Percentiles rank a stretch among this genome's conserved stretches.
Conservation (phyloP, 2,797 vertebrate species). For the Platalea minor region DNA sequence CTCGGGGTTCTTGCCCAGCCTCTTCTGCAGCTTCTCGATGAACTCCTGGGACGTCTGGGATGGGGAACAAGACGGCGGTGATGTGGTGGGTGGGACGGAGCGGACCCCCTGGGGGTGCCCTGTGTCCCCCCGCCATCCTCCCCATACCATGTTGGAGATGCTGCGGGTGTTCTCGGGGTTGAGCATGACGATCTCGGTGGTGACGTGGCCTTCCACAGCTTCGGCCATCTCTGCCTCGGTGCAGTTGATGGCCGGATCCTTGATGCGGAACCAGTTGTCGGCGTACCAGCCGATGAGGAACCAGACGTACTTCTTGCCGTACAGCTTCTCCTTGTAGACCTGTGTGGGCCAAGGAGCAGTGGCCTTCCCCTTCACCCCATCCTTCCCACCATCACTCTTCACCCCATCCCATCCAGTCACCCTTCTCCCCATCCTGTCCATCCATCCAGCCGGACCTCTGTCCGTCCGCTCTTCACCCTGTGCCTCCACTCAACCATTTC, state of each 20-base stretch:
- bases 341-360: slow-evolving; percentile 9
- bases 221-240: slow-evolving; percentile 94
- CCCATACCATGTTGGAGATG: slow-evolving; percentile 90
- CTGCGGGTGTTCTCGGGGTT: slow-evolving; percentile 93
- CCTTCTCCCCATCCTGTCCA: neutral
- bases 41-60: slow-evolving; percentile 93
- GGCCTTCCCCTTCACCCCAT: no score
- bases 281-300: slow-evolving; percentile 97
- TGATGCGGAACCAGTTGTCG: slow-evolving; percentile 96
- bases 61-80: no score
- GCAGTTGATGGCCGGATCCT: slow-evolving; percentile 94
- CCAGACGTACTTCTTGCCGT: slow-evolving; percentile 95
- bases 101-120: neutral
- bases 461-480: neutral
- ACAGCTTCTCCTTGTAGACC: slow-evolving; percentile 97
- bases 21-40: slow-evolving; percentile 85
- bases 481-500: neutral
- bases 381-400: neutral
- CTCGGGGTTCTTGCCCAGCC: slow-evolving; percentile 88
- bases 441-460: neutral
- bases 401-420: neutral
- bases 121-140: neutral
- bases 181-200: slow-evolving; percentile 97
- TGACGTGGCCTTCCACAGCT: slow-evolving; percentile 93
- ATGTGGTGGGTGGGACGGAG: neutral